Base-by-base conservation (phyloP, 2,888 invertebrate species). In the Nomada ruficornis region DNA sequence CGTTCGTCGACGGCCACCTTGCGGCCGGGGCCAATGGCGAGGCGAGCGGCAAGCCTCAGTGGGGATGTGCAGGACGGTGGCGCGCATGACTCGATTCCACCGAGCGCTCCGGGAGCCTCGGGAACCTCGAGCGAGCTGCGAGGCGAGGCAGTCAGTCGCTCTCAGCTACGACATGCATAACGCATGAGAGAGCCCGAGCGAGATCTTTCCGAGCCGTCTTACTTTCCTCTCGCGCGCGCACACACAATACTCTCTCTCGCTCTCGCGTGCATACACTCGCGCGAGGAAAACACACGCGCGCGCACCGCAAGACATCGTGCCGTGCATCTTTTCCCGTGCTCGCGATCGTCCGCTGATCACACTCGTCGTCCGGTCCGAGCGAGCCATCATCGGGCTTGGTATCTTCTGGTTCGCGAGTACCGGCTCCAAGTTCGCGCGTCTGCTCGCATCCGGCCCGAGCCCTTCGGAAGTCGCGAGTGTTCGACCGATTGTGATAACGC, bases 91-190 rank as follows among this genome's bases (percentile, higher is more conserved):
- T 91, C 87, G 86, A 76, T 86, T 86, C 82, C 87, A 85, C 87
- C 85, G 88, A 89, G 85, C 83, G 85, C 88, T 87, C 89, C 89
- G 88, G 90, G 90, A 89, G 85, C 89, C 89, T 91, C 87, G 91
- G 92, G 92, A 91, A 93, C 91, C 91, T 92, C 93, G 91, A 89
- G 90, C 90, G 86, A 93, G 91, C 90, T 91, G 91, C 90, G 91
- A 92, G 91, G 91, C 93, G 91, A 93, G 92, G 94, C 94, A 93
- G 93, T 93, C 93, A 94, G 94, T 95, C 94, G 95, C 95, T 95
- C 94, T 94, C 95, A 94, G 92, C 92, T 93, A 93, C 94, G 94
- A 94, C 95, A 95, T 95, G 95, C 95, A 95, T 95, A 95, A 95
- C 95, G 95, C 95, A 95, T 95, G 95, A 95, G 94, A 94, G 94